Percentiles rank a stretch among this genome's conserved stretches.
phyloP scores from a whole-genome alignment of 2,113 vertebrate genomes.

The Elaphurus davidianus region DNA sequence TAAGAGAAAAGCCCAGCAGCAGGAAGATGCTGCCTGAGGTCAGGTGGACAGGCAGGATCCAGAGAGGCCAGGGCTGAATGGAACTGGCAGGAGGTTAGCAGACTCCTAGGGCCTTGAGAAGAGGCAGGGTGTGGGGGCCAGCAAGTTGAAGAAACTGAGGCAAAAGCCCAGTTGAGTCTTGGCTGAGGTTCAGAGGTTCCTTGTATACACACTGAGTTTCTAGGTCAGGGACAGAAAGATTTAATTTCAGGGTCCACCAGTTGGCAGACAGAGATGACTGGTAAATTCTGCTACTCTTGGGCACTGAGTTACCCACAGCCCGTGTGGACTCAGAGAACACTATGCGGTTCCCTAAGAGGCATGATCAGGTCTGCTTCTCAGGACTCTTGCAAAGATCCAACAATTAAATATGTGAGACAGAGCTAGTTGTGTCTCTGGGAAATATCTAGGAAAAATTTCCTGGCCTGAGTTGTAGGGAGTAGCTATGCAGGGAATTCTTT shows the following conservation, averaged over 20 bases:
- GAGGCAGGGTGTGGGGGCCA: background rate
- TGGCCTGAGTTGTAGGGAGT: background rate
- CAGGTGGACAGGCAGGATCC: background rate
- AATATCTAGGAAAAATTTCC: constrained; percentile 1
- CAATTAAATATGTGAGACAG: background rate
- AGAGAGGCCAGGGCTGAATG: background rate
- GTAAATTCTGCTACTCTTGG: background rate
- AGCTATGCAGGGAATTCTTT: background rate
- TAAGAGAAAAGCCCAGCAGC: background rate
- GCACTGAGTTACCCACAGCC: background rate
- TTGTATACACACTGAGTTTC: background rate
- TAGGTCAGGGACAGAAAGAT: background rate
- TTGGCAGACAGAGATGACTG: background rate
- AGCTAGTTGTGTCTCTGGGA: background rate
- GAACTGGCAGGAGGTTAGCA: background rate
- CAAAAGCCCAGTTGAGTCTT: background rate
- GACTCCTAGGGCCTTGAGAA: background rate
- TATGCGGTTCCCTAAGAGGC: background rate
- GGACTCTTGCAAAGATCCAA: background rate
- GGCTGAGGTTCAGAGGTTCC: background rate
- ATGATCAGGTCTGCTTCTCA: background rate
- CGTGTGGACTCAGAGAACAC: background rate
- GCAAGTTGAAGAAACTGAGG: background rate
- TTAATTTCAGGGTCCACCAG: background rate
- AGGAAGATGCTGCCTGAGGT: background rate